Conservation (phyloP, 2,797 vertebrate species). For the Chloroceryle amazona region DNA sequence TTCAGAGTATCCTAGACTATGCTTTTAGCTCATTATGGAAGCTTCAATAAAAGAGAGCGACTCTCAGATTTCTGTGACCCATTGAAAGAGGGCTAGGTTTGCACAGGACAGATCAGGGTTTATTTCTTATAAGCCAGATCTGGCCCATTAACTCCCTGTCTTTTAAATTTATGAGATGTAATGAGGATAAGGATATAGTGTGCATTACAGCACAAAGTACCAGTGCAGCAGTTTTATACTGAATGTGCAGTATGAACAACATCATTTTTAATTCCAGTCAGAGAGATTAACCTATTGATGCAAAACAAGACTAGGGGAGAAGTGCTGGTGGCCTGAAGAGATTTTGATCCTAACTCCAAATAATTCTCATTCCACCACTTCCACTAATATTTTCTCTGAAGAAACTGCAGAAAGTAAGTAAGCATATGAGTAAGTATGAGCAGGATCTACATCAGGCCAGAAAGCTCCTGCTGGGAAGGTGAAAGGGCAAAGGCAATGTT, state of each 20-base stretch:
- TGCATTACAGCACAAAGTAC: neutral
- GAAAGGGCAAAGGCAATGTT: neutral
- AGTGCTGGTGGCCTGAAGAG: neutral
- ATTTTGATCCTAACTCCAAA: neutral
- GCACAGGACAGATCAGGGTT: neutral
- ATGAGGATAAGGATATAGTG: neutral
- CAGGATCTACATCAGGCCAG: neutral
- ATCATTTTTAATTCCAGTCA: neutral
- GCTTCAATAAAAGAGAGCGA: neutral
- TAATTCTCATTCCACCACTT: neutral
- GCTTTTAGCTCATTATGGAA: neutral
- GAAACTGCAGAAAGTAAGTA: neutral
- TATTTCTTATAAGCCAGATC: neutral
- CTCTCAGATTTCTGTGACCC: neutral
- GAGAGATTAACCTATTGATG: neutral
- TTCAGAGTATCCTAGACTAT: neutral
- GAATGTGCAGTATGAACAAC: neutral
- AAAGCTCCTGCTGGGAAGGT: neutral
- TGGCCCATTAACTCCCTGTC: neutral
- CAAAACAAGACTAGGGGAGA: neutral
- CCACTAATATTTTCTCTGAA: neutral
- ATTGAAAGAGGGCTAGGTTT: neutral
- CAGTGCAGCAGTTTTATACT: neutral
- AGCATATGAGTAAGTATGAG: fast-evolving
- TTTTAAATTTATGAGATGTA: constrained; percentile 21